Percentiles rank a stretch among this genome's conserved stretches.
These are phyloP conservation scores for Chelidonichthys spinosus DNA, from an alignment of 2,797 vertebrate genomes.

Conservation along the genomic window DNA sequence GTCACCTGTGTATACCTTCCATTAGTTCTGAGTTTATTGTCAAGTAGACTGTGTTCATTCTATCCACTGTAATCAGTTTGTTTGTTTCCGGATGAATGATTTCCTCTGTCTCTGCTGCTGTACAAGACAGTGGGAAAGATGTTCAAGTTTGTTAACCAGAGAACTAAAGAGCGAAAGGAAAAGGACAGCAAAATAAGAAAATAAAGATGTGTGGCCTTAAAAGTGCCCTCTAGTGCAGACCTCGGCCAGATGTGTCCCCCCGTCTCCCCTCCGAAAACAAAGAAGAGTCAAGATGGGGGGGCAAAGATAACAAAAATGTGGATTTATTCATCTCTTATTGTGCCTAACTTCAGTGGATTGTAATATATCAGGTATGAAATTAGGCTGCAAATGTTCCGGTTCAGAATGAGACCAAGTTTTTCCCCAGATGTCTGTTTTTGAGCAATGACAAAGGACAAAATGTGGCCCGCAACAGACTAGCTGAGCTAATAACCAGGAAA, in stretches of 20 bases:
- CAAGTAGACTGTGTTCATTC: conserved; percentile 20
- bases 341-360: neutral
- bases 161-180: neutral
- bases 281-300: neutral
- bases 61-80: conserved; percentile 19
- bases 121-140: conserved; percentile 4
- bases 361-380: neutral
- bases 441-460: neutral
- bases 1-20: conserved; percentile 53
- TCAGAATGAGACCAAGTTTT: neutral
- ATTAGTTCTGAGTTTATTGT: conserved; percentile 48
- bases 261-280: neutral
- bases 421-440: neutral
- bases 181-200: neutral
- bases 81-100: conserved; percentile 35
- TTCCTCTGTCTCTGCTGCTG: neutral
- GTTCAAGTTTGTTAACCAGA: conserved; percentile 4
- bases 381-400: too few relatives aligned
- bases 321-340: neutral
- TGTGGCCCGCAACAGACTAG: neutral
- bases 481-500: neutral
- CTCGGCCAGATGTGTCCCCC: neutral
- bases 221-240: neutral
- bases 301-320: neutral
- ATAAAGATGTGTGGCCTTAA: neutral